These are phyloP conservation scores for Delia radicum DNA, from an alignment of 1,140 invertebrate genomes.

Conservation along the genomic window DNA sequence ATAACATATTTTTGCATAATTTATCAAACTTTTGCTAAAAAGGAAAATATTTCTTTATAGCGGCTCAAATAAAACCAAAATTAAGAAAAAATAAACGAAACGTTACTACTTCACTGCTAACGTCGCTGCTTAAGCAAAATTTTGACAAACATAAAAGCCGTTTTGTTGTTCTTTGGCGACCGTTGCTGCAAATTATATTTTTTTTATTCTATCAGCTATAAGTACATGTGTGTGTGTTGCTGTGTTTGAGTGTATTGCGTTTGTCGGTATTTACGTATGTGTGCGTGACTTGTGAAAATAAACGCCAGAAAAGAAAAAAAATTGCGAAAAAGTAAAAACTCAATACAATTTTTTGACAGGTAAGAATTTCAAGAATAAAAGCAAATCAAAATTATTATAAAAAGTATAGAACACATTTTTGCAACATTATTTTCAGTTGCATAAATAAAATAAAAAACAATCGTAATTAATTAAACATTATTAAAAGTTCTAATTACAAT, in stretches of 20 bases:
- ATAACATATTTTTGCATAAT: not conserved
- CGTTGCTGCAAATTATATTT: not conserved
- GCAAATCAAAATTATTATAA: not conserved
- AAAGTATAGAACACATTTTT: slow-evolving; percentile 14
- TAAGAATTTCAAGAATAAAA: slow-evolving; percentile 2
- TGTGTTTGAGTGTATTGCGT: not conserved
- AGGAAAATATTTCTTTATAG: not conserved
- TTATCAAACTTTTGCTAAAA: not conserved
- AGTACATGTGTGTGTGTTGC: not conserved
- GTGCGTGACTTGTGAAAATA: slow-evolving; percentile 9
- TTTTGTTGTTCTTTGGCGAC: slow-evolving; percentile 5
- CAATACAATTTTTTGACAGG: slow-evolving; percentile 14
- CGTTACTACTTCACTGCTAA: not conserved
- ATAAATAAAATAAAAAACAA: not conserved
- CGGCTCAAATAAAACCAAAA: not conserved
- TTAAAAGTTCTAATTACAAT: not conserved
- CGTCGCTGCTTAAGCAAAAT: not conserved
- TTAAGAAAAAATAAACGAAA: not conserved
- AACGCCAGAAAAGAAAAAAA: not conserved
- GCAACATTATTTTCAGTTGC: slow-evolving; percentile 9
- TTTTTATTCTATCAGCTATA: not conserved
- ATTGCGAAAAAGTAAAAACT: slow-evolving; percentile 4
- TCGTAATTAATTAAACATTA: not conserved
- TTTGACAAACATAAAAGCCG: not conserved
- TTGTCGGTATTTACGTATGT: slow-evolving; percentile 4